Evolutionary conservation across 2,888 invertebrate species (phyloP), one percentile per base, ranked within the genome.

Genomic region (Eilema griseolum): DNA sequence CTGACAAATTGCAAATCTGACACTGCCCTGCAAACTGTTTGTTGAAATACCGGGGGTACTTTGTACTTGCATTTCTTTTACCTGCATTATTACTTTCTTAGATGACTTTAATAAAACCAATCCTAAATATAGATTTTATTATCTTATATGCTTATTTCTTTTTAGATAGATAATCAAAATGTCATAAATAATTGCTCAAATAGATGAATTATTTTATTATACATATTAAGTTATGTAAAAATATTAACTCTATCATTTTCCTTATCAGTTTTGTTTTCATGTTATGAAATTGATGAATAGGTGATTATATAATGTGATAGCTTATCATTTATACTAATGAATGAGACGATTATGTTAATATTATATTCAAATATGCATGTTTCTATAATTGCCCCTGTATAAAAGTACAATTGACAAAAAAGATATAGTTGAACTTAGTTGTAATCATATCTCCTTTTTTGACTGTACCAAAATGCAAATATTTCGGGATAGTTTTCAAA

Each of bases 261-360:
- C 20, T 71, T 71, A 71, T 67, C 67, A 59, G 0, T 26, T 37
- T 41, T 70, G 41, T 46, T 59, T 61, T 62, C 24, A 64, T 72
- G 52, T 68, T 70, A 66, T 68, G 16, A 31, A 71, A 72, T 59
- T 66, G 64, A 69, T 71, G 61, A 69, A 77, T 56, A 33, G 31
- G 26, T 69, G 63, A 70, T 76, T 56, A 72, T 41, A 52, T 73
- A 73, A 74, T 67, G 20, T 61, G 68, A 73, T 75, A 70, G 28
- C 37, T 66, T 66, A 66, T 66, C 37, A 33, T 66, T 57, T 66
- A 65, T 4, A 56, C 24, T 66, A 57, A 23, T 62, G 52, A 52
- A 52, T 52, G n/a, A 52, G 52, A 52, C 5, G 7, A 52, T 52
- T n/a, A 52, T n/a, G 8, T 52, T 52, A 52, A n/a, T 5, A 52